phyloP scores from a whole-genome alignment of 2,113 vertebrate genomes.

The Nicator chloris region DNA sequence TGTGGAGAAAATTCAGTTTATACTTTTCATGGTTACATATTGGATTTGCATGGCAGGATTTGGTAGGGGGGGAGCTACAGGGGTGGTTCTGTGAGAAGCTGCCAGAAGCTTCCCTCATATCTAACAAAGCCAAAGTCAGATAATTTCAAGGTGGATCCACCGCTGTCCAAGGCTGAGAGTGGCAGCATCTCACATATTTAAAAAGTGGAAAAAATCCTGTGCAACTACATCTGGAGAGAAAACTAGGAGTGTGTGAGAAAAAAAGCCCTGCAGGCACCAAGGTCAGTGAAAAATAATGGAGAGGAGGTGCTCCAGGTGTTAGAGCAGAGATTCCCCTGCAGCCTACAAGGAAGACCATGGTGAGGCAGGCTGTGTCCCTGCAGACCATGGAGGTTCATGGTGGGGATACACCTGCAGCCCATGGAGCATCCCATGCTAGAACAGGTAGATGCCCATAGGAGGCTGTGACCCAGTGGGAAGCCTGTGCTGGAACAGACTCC shows the following conservation, averaged over 20 bases:
- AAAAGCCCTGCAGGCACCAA: background rate
- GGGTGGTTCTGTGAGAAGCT: background rate
- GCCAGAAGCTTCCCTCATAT: background rate
- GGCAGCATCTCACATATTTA: background rate
- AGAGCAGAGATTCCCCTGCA: background rate
- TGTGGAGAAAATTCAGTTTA: background rate
- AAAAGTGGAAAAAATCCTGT: background rate
- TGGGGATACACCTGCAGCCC: no score
- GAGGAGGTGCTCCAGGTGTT: background rate
- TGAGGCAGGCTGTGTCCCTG: background rate
- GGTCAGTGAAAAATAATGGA: background rate
- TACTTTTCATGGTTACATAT: background rate
- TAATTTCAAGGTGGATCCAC: background rate
- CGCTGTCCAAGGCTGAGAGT: background rate
- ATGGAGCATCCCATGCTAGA: background rate
- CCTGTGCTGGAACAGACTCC: background rate
- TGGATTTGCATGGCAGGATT: background rate
- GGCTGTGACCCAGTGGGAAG: background rate
- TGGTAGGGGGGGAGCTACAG: background rate
- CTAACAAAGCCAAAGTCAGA: background rate
- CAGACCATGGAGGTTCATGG: background rate
- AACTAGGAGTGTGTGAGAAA: background rate
- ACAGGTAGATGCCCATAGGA: background rate
- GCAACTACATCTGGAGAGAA: background rate
- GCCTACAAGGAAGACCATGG: background rate